A percentile compares a stretch with the other conserved stretches of the same genome.
Conservation (phyloP, 2,797 vertebrate genomes). For the Xenentodon cancila region DNA sequence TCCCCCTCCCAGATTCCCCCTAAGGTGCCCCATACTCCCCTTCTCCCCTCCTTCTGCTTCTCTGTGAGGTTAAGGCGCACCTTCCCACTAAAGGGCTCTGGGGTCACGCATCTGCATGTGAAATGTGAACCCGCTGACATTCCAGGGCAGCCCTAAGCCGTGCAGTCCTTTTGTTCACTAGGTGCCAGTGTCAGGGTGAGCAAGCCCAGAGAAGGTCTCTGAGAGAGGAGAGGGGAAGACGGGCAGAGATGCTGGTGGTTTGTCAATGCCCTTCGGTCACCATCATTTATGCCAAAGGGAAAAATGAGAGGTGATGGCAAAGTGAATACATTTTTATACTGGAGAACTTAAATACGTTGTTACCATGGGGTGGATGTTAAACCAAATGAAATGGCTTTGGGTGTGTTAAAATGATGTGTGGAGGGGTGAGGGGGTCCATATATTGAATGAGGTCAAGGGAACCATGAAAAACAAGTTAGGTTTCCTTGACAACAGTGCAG, state of each 20-base stretch:
- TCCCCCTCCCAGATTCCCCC: slow-evolving; percentile 64
- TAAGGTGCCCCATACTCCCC: slow-evolving; percentile 72
- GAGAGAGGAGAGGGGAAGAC: slow-evolving; percentile 40
- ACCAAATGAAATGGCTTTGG: slow-evolving; percentile 24
- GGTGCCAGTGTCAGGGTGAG: slow-evolving; percentile 91
- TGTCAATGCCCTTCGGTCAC: slow-evolving; percentile 45
- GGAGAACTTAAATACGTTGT: slow-evolving; percentile 18
- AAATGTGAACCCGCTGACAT: slow-evolving; percentile 97
- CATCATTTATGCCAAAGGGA: slow-evolving; percentile 28
- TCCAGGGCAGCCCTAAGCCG: slow-evolving; percentile 89
- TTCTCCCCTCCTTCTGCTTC: slow-evolving; percentile 65
- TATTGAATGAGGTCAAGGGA: slow-evolving; percentile 54
- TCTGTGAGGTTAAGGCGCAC: slow-evolving; percentile 83
- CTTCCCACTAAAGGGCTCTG: slow-evolving; percentile 86
- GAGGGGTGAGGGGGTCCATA: slow-evolving; percentile 24
- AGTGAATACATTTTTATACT: slow-evolving; percentile 26
- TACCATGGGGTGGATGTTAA: slow-evolving; percentile 19
- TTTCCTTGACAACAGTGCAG: slow-evolving; percentile 64
- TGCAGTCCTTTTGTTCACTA: slow-evolving; percentile 90
- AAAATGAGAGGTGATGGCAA: slow-evolving; percentile 29
- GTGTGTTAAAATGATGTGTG: slow-evolving; percentile 33
- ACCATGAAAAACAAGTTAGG: slow-evolving; percentile 37
- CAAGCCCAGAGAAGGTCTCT: slow-evolving; percentile 78
- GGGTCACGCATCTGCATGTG: slow-evolving; percentile 97
- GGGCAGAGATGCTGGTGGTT: slow-evolving; percentile 37